These are phyloP conservation scores for Halichoerus grypus DNA, from an alignment of 2,113 vertebrate species.

Conservation along the genomic window DNA sequence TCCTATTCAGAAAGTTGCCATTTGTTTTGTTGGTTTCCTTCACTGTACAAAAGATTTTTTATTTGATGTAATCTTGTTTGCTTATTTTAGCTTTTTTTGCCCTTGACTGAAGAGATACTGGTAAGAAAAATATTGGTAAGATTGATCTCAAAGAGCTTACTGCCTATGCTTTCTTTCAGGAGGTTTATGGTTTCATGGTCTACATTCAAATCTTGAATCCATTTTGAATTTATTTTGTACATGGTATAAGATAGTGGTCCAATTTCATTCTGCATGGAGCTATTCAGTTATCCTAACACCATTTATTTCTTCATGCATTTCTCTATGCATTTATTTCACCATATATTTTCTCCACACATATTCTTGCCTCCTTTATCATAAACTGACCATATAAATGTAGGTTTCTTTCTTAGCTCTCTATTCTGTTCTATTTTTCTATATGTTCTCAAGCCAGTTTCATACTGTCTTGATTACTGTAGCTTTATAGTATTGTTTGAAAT, in stretches of 20 bases:
- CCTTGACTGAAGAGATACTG: neutral
- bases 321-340: neutral
- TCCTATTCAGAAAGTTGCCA: neutral
- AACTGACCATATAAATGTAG: neutral
- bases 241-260: neutral
- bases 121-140: neutral
- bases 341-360: neutral
- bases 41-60: neutral
- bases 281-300: neutral
- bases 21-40: neutral
- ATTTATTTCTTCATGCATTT: neutral
- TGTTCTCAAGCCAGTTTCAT: neutral
- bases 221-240: neutral
- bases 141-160: neutral
- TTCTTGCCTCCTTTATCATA: neutral
- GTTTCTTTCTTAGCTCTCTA: neutral
- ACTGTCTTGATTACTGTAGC: neutral
- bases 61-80: neutral
- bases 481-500: neutral
- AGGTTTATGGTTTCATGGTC: neutral
- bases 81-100: neutral
- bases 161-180: neutral
- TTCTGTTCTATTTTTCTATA: neutral
- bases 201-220: neutral
- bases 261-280: neutral